Conservation (phyloP, 2,797 vertebrate species). For the Hydrolagus colliei region DNA sequence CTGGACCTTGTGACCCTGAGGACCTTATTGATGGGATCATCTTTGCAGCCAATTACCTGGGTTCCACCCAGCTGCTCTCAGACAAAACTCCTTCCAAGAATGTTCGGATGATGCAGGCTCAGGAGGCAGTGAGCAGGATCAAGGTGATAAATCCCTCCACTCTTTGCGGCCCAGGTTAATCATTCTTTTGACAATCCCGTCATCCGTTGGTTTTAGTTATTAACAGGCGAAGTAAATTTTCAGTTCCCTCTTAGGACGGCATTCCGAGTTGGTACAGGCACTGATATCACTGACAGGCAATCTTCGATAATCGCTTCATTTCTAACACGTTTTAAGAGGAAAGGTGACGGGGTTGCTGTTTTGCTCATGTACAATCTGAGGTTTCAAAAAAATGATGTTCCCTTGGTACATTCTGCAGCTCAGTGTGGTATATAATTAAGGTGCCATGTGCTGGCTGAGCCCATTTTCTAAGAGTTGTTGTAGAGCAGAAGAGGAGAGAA, state of each 20-base stretch:
- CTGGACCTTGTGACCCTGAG: conserved; percentile 92
- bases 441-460: too few relatives aligned
- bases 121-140: conserved; percentile 90
- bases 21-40: conserved; percentile 95
- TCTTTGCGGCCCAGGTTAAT: neutral
- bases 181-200: neutral
- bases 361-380: too few relatives aligned
- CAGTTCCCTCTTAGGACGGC: neutral
- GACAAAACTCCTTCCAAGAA: conserved; percentile 96
- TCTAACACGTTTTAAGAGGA: too few relatives aligned
- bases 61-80: conserved; percentile 89
- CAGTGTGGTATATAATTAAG: too few relatives aligned
- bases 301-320: too few relatives aligned
- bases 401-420: too few relatives aligned
- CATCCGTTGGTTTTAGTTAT: neutral
- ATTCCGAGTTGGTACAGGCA: too few relatives aligned
- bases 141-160: conserved; percentile 64
- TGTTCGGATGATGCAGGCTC: conserved; percentile 95
- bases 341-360: too few relatives aligned
- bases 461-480: too few relatives aligned
- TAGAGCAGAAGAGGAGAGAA: too few relatives aligned
- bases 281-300: too few relatives aligned
- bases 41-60: conserved; percentile 93
- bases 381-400: too few relatives aligned
- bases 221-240: neutral